Conservation (phyloP, 1,140 invertebrate species). For the Drosophila neocordata region DNA sequence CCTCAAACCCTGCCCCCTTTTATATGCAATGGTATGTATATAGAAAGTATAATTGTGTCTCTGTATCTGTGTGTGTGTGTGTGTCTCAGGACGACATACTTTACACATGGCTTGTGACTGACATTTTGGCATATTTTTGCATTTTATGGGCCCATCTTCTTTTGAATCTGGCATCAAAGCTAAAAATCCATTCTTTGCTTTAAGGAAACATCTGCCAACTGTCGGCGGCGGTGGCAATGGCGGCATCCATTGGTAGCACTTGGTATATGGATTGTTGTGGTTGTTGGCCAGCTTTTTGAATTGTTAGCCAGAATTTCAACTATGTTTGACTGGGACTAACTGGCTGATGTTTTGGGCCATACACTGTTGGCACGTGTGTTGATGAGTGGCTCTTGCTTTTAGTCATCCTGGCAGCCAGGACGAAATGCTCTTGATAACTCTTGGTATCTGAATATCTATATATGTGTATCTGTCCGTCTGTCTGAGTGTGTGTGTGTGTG, state of each 20-base stretch:
- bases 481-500: slow-evolving; percentile 13
- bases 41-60: not conserved
- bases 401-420: not conserved
- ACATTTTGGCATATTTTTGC: slow-evolving; percentile 64
- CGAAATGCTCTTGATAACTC: slow-evolving; percentile 15
- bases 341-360: slow-evolving; percentile 28
- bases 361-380: slow-evolving; percentile 34
- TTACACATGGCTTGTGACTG: slow-evolving; percentile 49
- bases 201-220: slow-evolving; percentile 53
- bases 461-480: slow-evolving; percentile 29
- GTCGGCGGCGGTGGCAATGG: slow-evolving; percentile 6
- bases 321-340: slow-evolving; percentile 49
- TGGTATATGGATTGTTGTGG: slow-evolving; percentile 35
- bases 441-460: slow-evolving; percentile 13
- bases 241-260: not conserved
- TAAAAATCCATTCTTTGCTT: slow-evolving; percentile 35
- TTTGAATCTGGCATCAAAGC: not conserved
- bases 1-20: too few species aligned
- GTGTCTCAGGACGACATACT: slow-evolving; percentile 33
- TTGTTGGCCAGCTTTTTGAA: slow-evolving; percentile 41
- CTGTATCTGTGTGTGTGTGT: not conserved
- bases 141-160: slow-evolving; percentile 28
- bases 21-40: too few species aligned
- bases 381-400: slow-evolving; percentile 42
- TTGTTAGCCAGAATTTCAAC: slow-evolving; percentile 49